Base-by-base conservation (phyloP, 2,113 vertebrate species). In the Laticauda laticaudata region DNA sequence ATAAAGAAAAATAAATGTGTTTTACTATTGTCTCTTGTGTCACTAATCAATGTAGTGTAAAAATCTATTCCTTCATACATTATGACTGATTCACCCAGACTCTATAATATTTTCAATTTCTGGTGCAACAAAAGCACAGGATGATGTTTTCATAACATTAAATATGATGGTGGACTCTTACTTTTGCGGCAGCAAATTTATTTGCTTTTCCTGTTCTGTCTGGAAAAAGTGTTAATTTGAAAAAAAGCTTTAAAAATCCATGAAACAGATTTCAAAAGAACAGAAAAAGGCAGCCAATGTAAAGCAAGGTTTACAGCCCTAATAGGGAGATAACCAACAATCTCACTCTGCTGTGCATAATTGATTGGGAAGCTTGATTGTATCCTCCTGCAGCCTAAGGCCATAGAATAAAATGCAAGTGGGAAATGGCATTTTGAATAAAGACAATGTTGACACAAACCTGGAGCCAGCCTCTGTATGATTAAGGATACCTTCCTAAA, bases 321-420 rank as follows among this genome's bases (percentile, higher is more conserved):
- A 88, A 92, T 89, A 92, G 95, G 93, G 94, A 96, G 96, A 95
- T 89, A 85, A 90, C 93, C 43, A 48, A 54, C 18, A 23, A 39
- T 54, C 54, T 0, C 55, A 69, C 94, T 94, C 55, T 90, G 86
- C 96, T 97, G 95, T 97, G 95, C 95, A 96, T 97, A 97, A 96
- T 96, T 96, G 95, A 97, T 97, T 94, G 92, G 96, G 34, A 87
- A 95, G 94, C 26, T 88, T 92, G 93, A 95, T 93, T 93, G 95
- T 92, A 86, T 8, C 88, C 57, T 93, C 64, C n/a, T 45, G 87
- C 91, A 93, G 43, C 56, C 55, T 3, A 88, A 10, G 87, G 0
- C n/a, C 93, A 59, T 6, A 23, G 43, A 90, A 93, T 54, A 69
- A 59, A 88, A 86, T 94, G 94, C 89, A 75, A 23, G 93, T 61